Base-by-base conservation (phyloP, 2,797 vertebrate species). In the Oreonectes daqikongensis region DNA sequence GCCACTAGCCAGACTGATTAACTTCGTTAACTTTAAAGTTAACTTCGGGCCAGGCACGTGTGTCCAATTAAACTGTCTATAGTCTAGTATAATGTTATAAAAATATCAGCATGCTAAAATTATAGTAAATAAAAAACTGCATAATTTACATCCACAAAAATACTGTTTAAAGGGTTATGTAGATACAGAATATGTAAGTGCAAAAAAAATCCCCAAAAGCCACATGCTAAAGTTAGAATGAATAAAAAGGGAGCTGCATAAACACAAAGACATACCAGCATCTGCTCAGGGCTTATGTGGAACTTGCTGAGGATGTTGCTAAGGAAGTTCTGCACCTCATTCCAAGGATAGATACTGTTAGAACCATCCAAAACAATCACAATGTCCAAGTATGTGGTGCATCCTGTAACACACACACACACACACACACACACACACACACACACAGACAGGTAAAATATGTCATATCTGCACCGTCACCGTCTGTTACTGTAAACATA, bases 321-420 rank as follows among this genome's bases (percentile, higher is more conserved):
- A 11, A 99, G 95, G 84, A 99, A 99, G 42, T 94, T 95, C 89
- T 97, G 97, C 69, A 99, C 97, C 83, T 98, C 95, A 1, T 87
- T 93, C 97, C 96, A 99, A n/a, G 97, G 97, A 82, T 98, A 98
- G 89, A 99, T 98, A 82, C 97, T 99, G 88, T 99, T 99, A 83
- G 97, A 98, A 4, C 97, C 96, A 0, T 99, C 97, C 84, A 99
- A 90, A 22, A 98, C 94, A 0, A 99, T 95, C 53, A 99, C 92
- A 0, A 99, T 97, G 87, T 99, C 97, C 95, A 98, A 97, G 90
- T 95, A 98, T 1, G 96, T 97, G 3, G 95, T 90, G 64, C 97
- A 99, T 60, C 94, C 97, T 99, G 89, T 15, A n/a, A 73, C 69
- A 84, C 53, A 80, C 60, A 74, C 22, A 76, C 46, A 75, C 52